Evolutionary conservation across 2,797 vertebrate genomes (phyloP).

Genomic region (Crenuchus spilurus): DNA sequence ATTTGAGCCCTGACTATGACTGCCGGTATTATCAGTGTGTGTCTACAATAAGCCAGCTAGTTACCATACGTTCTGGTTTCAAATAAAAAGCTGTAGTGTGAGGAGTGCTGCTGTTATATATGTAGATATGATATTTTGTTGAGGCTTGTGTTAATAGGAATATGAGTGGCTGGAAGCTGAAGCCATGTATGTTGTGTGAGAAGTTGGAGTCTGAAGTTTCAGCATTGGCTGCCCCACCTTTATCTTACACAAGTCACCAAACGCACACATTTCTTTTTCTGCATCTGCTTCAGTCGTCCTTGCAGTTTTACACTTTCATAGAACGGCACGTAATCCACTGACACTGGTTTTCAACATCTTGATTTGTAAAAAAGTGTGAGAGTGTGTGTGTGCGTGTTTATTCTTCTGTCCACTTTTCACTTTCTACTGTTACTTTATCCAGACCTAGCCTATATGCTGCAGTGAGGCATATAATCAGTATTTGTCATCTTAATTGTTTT

Average conservation of each 20-base stretch:
- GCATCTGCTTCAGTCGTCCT: constrained; percentile 3
- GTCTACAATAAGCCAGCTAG: background rate
- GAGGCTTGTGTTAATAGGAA: background rate
- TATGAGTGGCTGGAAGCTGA: background rate
- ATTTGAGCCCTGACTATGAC: background rate
- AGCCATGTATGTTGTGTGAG: background rate
- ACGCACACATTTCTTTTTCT: background rate
- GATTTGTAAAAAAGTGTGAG: background rate
- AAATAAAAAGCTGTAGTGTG: background rate
- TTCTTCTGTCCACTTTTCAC: constrained; percentile 11
- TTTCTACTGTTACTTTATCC: constrained; percentile 20
- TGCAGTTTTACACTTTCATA: background rate
- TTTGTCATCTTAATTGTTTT: constrained; percentile 27
- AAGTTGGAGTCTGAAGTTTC: constrained; percentile 9
- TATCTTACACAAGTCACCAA: background rate
- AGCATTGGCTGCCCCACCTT: background rate
- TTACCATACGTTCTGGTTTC: background rate
- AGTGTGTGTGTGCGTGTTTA: constrained; percentile 7
- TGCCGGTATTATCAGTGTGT: background rate
- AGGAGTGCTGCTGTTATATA: background rate
- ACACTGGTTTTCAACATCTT: background rate
- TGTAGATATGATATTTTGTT: background rate
- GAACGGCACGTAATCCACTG: background rate
- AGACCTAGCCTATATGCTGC: constrained; percentile 22
- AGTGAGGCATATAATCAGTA: constrained; percentile 39